Conservation (phyloP, 2,113 vertebrate genomes). For the Bolborhynchus lineola region DNA sequence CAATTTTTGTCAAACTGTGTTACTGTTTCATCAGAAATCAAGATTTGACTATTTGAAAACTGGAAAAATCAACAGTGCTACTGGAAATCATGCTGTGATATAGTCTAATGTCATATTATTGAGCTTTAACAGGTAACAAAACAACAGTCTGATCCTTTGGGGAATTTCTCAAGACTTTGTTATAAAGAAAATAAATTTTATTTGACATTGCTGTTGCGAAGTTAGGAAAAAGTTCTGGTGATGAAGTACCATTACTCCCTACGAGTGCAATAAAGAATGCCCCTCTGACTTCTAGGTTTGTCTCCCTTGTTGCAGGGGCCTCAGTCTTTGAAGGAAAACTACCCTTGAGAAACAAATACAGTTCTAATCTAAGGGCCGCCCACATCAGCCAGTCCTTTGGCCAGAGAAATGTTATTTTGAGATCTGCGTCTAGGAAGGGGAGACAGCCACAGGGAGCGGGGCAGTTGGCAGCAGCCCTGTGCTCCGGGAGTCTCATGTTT, state of each 20-base stretch:
- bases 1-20: neutral
- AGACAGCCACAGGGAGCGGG: conserved; percentile 11
- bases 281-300: neutral
- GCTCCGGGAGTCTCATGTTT: neutral
- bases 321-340: conserved; percentile 38
- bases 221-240: neutral
- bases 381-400: neutral
- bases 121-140: neutral
- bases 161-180: conserved; percentile 1
- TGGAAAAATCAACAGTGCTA: neutral
- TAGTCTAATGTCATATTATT: neutral
- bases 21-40: neutral
- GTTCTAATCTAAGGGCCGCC: neutral
- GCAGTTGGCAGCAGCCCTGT: neutral
- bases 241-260: neutral
- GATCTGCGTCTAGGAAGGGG: conserved; percentile 48
- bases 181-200: conserved; percentile 1
- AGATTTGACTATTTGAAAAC: neutral
- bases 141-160: neutral
- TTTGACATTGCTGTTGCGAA: neutral
- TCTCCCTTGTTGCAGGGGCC: neutral
- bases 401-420: conserved; percentile 50
- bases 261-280: neutral
- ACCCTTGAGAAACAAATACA: conserved; percentile 22
- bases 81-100: neutral